These are phyloP conservation scores for Laothoe populi DNA, from an alignment of 2,888 invertebrate species.

Conservation along the genomic window DNA sequence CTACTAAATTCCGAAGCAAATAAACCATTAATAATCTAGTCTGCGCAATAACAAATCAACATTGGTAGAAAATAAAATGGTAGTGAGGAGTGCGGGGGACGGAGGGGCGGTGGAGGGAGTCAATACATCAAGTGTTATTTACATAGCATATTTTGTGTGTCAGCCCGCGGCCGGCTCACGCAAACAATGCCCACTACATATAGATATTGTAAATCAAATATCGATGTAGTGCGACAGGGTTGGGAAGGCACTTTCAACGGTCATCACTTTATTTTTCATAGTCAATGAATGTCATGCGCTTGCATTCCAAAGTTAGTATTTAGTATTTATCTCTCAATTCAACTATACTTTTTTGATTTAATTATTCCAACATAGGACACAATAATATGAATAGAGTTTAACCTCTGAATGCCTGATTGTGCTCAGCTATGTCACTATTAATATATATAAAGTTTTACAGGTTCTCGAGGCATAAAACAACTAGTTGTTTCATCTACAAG, in stretches of 20 bases:
- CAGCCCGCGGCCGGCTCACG: conserved; percentile 35
- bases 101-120: conserved; percentile 23
- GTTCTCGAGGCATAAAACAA: too few species aligned
- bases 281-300: too few species aligned
- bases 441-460: too few species aligned
- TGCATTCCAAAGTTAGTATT: too few species aligned
- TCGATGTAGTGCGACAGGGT: not conserved
- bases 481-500: too few species aligned
- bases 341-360: too few species aligned
- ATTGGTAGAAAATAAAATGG: conserved; percentile 26
- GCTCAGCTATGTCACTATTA: too few species aligned
- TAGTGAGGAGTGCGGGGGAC: conserved; percentile 4
- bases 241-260: not conserved
- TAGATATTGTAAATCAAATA: conserved; percentile 53
- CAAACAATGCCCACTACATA: conserved; percentile 45
- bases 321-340: too few species aligned
- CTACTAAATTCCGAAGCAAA: conserved; percentile 14
- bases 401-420: too few species aligned
- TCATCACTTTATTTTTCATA: too few species aligned
- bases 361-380: too few species aligned
- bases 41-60: conserved; percentile 24
- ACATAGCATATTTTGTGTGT: conserved; percentile 57
- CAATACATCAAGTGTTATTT: conserved; percentile 54
- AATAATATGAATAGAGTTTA: too few species aligned
- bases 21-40: conserved; percentile 19